Base-by-base conservation (phyloP, 1,140 invertebrate species). In the Hestina assimilis region DNA sequence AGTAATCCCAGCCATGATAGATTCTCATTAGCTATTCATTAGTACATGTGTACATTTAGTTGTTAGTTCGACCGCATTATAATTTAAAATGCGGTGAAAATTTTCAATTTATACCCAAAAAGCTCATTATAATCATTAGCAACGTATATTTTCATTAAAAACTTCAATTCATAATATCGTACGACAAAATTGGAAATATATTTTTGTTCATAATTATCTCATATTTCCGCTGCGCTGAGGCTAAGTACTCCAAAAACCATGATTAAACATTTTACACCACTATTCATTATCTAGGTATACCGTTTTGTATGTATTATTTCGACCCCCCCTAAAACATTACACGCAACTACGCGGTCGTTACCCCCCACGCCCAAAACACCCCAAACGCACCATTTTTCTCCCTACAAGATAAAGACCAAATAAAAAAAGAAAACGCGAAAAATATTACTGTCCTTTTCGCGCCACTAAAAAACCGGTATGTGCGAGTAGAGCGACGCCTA, bases 351-450 rank as follows among this genome's bases (percentile, higher is more conserved):
- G 64, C 71, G 69, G 70, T 68, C 61, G 51, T 64, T 54, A 58
- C 71, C 56, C 67, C 67, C 63, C 62, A 58, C 63, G 58, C 63
- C 64, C 56, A 48, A 17, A 5, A 41, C 62, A 45, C 67, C 69
- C 79, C 70, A 42, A 72, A 84, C 80, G 77, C 83, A 79, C 70
- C 74, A 75, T 82, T 83, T 85, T 84, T 84, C 77, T 67, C 75
- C 76, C 54, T 70, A 63, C 76, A 84, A 86, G 81, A 83, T 86
- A 86, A 88, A 88, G 84, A 86, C 81, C 81, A 76, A 84, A 83
- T 80, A 88, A 88, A 88, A 88, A 88, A 88, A 88, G 83, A 86
- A 86, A 88, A 86, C 79, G 83, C 61, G 81, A 85, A 86, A 86
- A 88, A 86, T 79, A 79, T 67, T 67, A 64, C 71, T 50, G 61